Percentiles rank a stretch among this genome's conserved stretches.
phyloP scores from a whole-genome alignment of 1,140 invertebrate species.

The Saccostrea echinata region DNA sequence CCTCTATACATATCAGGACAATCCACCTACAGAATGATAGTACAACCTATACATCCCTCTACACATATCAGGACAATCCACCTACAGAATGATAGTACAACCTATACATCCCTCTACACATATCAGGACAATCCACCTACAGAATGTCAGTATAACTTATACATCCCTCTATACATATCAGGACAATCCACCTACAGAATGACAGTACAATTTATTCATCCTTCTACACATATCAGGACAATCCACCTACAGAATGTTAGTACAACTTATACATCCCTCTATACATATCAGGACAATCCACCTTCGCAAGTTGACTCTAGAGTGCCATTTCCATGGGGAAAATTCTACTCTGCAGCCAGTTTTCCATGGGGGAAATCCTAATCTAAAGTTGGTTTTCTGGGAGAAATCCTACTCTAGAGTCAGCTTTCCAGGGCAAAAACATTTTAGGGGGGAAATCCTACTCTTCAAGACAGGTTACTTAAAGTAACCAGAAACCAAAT shows the following conservation, averaged over 20 bases:
- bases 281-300: neutral
- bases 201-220: conserved; percentile 84
- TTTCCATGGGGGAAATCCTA: too few relatives aligned
- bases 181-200: conserved; percentile 91
- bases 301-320: too few relatives aligned
- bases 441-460: too few relatives aligned
- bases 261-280: too few relatives aligned
- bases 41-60: conserved; percentile 79
- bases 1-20: conserved; percentile 96
- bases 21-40: conserved; percentile 85
- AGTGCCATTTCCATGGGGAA: too few relatives aligned
- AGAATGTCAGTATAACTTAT: conserved; percentile 29
- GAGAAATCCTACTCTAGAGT: too few relatives aligned
- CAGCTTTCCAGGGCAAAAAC: too few relatives aligned
- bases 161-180: too few relatives aligned
- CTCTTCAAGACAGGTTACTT: too few relatives aligned
- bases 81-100: conserved; percentile 71
- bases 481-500: too few relatives aligned
- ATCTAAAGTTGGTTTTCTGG: too few relatives aligned
- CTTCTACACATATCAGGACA: conserved; percentile 96
- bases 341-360: too few relatives aligned
- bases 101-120: conserved; percentile 93
- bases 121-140: conserved; percentile 81
- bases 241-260: conserved; percentile 85
- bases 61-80: conserved; percentile 94